A percentile compares a stretch with the other conserved stretches of the same genome.
These are phyloP conservation scores for Eurytoma californica DNA, from an alignment of 2,888 invertebrate genomes.

Conservation along the genomic window DNA sequence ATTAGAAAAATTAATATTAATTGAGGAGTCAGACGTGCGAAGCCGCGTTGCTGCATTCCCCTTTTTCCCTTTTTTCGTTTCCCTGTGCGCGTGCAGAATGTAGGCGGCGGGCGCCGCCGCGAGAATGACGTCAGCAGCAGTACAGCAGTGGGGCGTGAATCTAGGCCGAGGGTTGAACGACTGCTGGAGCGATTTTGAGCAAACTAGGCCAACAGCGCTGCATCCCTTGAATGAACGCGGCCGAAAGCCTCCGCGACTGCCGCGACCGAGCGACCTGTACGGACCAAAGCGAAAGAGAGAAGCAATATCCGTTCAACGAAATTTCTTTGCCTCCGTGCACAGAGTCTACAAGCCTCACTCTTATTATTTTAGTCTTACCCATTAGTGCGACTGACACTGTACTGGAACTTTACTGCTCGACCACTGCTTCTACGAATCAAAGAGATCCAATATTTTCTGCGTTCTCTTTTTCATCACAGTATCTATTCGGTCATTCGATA, in stretches of 20 bases:
- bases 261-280: not conserved
- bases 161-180: slow-evolving; percentile 74
- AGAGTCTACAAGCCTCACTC: no score
- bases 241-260: slow-evolving; percentile 57
- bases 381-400: no score
- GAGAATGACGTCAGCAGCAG: slow-evolving; percentile 45
- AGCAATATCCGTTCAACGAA: no score
- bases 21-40: slow-evolving; percentile 53
- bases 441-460: no score
- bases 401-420: no score
- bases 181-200: slow-evolving; percentile 69
- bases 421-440: no score
- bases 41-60: no score
- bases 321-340: no score
- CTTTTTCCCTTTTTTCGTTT: not conserved
- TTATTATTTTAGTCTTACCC: no score
- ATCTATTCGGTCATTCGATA: no score
- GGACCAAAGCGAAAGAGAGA: not conserved
- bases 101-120: slow-evolving; percentile 29
- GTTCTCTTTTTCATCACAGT: no score
- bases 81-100: slow-evolving; percentile 40
- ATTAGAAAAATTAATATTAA: slow-evolving; percentile 53
- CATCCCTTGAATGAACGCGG: slow-evolving; percentile 64
- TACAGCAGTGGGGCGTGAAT: slow-evolving; percentile 59
- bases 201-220: slow-evolving; percentile 66